Conservation (phyloP, 2,797 vertebrate genomes). For the Echeneis naucrates region DNA sequence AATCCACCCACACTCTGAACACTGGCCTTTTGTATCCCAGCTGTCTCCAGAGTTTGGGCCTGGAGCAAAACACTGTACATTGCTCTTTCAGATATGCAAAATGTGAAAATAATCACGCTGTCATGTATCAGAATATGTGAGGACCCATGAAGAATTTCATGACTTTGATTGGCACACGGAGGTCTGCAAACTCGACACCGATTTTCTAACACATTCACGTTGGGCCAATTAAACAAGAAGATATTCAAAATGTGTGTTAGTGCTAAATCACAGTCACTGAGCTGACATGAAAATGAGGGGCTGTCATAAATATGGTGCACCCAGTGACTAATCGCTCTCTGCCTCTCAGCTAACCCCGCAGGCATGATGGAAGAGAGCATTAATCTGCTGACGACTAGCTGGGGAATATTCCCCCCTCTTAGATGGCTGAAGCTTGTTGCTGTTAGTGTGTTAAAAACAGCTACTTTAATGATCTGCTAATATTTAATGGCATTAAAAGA, state of each 20-base stretch:
- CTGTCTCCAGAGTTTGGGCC: slow-evolving; percentile 48
- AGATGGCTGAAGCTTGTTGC: slow-evolving; percentile 24
- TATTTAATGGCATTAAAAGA: slow-evolving; percentile 39
- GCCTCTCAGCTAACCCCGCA: slow-evolving; percentile 59
- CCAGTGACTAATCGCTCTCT: slow-evolving; percentile 67
- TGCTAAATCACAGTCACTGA: slow-evolving; percentile 53
- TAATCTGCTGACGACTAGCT: slow-evolving; percentile 56
- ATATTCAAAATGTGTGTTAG: slow-evolving; percentile 55
- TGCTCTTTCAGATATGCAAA: slow-evolving; percentile 33
- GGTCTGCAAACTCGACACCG: slow-evolving; percentile 4
- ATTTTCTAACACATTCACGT: slow-evolving; percentile 22
- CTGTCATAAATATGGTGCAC: slow-evolving; percentile 61
- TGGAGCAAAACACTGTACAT: slow-evolving; percentile 34
- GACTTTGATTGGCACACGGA: slow-evolving; percentile 12
- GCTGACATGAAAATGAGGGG: slow-evolving; percentile 68
- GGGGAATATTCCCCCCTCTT: slow-evolving; percentile 41
- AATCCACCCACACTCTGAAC: slow-evolving; percentile 70
- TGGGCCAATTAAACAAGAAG: slow-evolving; percentile 47
- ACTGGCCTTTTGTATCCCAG: slow-evolving; percentile 59
- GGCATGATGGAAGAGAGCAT: slow-evolving; percentile 62
- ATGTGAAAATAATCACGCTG: slow-evolving; percentile 10
- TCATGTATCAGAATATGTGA: not conserved
- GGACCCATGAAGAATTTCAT: not conserved
- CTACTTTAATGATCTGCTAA: slow-evolving; percentile 47
- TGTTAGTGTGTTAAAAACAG: slow-evolving; percentile 48